phyloP scores from a whole-genome alignment of 2,797 vertebrate genomes.

The Lepilemur septentrionalis region DNA sequence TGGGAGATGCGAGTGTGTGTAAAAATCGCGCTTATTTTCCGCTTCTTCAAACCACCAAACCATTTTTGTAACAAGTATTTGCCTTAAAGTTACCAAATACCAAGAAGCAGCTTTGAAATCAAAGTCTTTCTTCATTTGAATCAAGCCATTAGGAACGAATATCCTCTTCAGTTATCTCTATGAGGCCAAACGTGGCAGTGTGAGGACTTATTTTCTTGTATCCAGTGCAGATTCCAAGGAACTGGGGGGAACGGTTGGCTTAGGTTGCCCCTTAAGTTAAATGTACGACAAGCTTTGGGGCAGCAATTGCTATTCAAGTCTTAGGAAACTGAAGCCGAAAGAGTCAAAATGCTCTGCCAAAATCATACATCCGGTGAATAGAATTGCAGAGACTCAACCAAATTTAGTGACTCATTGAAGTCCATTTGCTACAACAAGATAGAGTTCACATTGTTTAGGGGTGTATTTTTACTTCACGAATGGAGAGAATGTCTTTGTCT shows the following conservation, averaged over 20 bases:
- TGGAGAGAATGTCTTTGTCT: neutral
- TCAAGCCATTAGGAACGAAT: neutral
- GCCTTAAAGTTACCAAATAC: neutral
- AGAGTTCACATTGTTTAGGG: neutral
- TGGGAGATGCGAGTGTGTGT: neutral
- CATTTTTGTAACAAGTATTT: neutral
- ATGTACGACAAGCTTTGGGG: neutral
- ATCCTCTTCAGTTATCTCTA: neutral
- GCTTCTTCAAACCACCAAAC: neutral
- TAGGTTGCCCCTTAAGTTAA: neutral
- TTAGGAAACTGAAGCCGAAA: neutral
- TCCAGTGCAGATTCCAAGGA: neutral
- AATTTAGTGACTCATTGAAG: neutral
- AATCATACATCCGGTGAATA: neutral
- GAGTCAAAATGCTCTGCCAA: neutral
- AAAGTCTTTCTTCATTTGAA: neutral
- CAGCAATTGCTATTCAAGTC: neutral
- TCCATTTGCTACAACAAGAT: neutral
- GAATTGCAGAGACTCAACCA: too few relatives aligned
- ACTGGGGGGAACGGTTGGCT: neutral
- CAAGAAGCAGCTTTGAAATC: neutral
- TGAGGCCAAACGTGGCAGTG: neutral
- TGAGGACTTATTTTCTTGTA: neutral
- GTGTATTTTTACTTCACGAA: neutral
- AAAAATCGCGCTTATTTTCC: neutral